Evolutionary conservation across 1,140 invertebrate species (phyloP), one percentile per base, ranked within the genome.

Genomic region (Pseudomyrmex sp.): DNA sequence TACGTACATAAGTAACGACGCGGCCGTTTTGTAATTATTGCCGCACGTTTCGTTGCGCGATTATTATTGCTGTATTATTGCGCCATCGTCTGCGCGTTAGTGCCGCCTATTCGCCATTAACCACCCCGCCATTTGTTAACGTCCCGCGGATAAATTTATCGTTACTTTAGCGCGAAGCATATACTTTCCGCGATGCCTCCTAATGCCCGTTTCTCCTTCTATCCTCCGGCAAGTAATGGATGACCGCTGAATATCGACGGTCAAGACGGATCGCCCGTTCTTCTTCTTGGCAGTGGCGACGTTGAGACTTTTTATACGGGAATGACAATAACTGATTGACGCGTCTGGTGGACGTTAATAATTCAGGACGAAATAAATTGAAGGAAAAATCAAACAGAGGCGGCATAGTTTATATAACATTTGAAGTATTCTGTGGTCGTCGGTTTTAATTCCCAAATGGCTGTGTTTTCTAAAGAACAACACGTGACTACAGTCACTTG

Each of bases 131-230:
- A 84, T 88, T 88, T 83, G 86, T 88, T 87, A 88, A 88, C 52
- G 86, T 87, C 86, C 65, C 58, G 46, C 69, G 75, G 83, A 87
- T 84, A 80, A 88, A 88, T 88, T 88, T 88, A 88, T 88, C 61
- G 82, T 85, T 85, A 80, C 80, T 79, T 86, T 68, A 84, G 83
- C 66, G 58, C 85, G 26, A 80, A 85, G n/a, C 65, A 44, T 70
- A 63, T 69, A 65, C 63, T 87, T 87, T 75, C 82, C 82, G 77
- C 75, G 70, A 88, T 82, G 59, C 65, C 46, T 46, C 52, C 65
- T 61, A 68, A 77, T 77, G 48, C 63, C 65, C 54, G 50, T 77
- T 68, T 62, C 63, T 77, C n/a, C 54, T 63, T 15, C 69, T 54
- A 61, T 80, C 44, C 77, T 59, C 18, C 35, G 66, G 66, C 66